phyloP scores from a whole-genome alignment of 64 coral and sea anemone genomes.

The Stichodactyla mertensii region DNA sequence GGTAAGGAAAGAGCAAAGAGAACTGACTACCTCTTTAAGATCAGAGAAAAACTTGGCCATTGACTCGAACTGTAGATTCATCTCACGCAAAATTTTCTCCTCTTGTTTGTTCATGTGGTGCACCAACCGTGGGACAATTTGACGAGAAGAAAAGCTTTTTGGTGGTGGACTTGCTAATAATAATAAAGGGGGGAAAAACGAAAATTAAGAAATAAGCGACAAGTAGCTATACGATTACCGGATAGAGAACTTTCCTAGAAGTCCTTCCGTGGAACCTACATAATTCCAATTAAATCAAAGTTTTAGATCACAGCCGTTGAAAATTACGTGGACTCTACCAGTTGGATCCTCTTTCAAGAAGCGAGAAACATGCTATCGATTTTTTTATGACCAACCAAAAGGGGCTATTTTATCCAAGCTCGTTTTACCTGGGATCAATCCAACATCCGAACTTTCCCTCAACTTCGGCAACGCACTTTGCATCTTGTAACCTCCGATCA shows the following conservation, averaged over 20 bases:
- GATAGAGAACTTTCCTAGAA: too few relatives aligned
- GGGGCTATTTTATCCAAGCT: too few relatives aligned
- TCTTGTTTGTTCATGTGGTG: constrained; percentile 15
- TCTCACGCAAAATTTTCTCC: constrained; percentile 26
- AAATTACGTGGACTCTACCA: too few relatives aligned
- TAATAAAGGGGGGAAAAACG: not conserved
- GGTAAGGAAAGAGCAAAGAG: not conserved
- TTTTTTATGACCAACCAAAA: too few relatives aligned
- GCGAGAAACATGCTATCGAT: too few relatives aligned
- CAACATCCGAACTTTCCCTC: not conserved
- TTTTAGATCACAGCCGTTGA: too few relatives aligned
- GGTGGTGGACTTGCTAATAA: not conserved
- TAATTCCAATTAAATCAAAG: too few relatives aligned
- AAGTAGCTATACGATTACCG: too few relatives aligned
- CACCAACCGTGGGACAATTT: constrained; percentile 27
- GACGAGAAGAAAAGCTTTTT: not conserved
- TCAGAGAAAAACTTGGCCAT: constrained; percentile 39
- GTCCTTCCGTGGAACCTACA: too few relatives aligned
- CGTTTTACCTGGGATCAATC: constrained; percentile 4
- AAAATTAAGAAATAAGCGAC: too few relatives aligned
- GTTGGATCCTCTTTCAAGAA: too few relatives aligned
- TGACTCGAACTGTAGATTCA: constrained; percentile 27
- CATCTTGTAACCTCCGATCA: not conserved
- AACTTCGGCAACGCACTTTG: not conserved
- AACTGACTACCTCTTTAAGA: constrained; percentile 23